phyloP scores from a whole-genome alignment of 2,797 vertebrate genomes.

The Esox lucius region DNA sequence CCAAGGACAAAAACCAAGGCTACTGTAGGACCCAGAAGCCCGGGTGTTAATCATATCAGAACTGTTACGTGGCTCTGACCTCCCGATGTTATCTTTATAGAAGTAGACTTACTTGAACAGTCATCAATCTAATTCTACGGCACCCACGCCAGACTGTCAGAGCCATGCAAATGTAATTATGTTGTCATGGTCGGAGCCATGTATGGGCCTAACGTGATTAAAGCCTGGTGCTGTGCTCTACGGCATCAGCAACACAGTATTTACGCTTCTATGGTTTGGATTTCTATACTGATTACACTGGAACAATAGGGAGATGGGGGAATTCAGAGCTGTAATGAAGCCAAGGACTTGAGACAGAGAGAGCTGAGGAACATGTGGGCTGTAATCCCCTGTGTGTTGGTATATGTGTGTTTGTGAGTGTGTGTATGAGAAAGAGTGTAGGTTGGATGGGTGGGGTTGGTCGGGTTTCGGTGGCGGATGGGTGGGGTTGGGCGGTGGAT shows the following conservation, averaged over 20 bases:
- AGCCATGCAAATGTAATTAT: background rate
- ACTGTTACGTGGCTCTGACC: background rate
- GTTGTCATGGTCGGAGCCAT: background rate
- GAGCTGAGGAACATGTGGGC: background rate
- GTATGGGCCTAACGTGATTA: background rate
- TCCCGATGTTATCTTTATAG: background rate
- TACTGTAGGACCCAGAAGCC: background rate
- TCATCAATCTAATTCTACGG: background rate
- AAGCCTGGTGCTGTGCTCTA: background rate
- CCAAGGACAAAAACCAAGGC: background rate
- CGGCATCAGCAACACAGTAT: background rate
- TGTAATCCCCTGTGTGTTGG: background rate
- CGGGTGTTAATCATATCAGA: background rate
- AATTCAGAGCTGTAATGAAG: background rate
- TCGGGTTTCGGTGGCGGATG: too few relatives aligned
- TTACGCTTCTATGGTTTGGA: background rate
- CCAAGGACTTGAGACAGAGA: background rate
- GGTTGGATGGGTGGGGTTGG: too few relatives aligned
- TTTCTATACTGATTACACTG: background rate
- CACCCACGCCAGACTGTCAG: background rate
- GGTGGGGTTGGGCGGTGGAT: too few relatives aligned
- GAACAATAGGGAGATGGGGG: background rate
- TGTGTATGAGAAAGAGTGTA: background rate
- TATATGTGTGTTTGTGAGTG: background rate
- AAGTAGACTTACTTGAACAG: background rate